Base-by-base conservation (phyloP, 2,797 vertebrate genomes). In the Spea hammondii region DNA sequence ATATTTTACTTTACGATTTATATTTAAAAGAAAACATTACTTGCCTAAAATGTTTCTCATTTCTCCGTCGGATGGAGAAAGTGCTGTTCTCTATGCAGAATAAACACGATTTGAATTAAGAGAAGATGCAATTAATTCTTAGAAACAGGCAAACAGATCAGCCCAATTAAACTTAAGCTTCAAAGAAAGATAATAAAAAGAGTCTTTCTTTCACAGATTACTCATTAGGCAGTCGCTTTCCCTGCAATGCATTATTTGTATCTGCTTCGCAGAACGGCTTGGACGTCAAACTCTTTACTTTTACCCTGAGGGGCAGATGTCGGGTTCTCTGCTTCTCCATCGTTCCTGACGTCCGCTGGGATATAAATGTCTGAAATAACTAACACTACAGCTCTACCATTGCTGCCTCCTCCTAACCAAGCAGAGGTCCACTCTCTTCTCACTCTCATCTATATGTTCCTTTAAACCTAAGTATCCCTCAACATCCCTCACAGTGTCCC, bases 291-390 rank as follows among this genome's bases (percentile, higher is more conserved):
- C 64, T 11, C 48, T 49, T 72, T 46, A 6, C 77, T 10, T 67
- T 10, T 17, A 74, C 65, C 72, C 78, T 79, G 71, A 74, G 70
- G 78, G 72, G 78, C 65, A 64, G 72, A 74, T 79, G 72, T 70
- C 71, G 51, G 71, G 5, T 10, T 14, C 14, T 57, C 50, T 17
- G 65, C 53, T 51, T 12, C 71, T 51, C 64, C 44, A 10, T 62
- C 5, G 10, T 44, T 11, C 76, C 76, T 17, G 50, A 53, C 49
- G 9, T 68, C 71, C 71, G 12, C 77, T 45, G 77, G 71, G 77
- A 68, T 53, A 79, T 44, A 14, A 51, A 73, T 4, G 9, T 14
- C 12, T 55, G 53, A 62, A 69, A 48, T 50, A 14, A 79, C n/a
- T 51, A 51, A 70, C 53, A 65, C 46, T 48, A n/a, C 65, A 65